Evolutionary conservation across 2,888 invertebrate genomes (phyloP), one percentile per base, ranked within the genome.

Genomic region (Hirtodrosophila duncani): DNA sequence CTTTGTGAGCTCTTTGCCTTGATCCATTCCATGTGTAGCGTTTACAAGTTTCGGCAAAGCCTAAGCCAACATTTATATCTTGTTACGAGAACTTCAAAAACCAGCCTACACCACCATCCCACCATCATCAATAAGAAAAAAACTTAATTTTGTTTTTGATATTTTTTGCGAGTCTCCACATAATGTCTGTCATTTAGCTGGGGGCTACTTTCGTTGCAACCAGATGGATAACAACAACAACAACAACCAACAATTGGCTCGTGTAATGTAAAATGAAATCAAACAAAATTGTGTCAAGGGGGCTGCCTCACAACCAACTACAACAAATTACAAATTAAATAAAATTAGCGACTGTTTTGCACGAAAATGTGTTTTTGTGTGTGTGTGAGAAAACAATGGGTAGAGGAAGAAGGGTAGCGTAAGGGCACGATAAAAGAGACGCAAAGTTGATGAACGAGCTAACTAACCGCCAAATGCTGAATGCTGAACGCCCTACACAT

Each of bases 261-360:
- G 63, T 77, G 66, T 72, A 68, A 72, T 68, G 58, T 66, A 37
- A 31, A 71, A 45, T 48, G 60, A 62, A 65, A 44, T 44, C 56
- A 59, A 50, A 44, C 51, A 46, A 69, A 82, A 82, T 80, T 80
- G 82, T 82, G 83, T 82, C 82, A 82, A 82, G 82, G 82, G 71
- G 80, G 44, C 48, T 58, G 59, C 58, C 58, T 65, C 65, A 56
- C 62, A 67, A 60, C 62, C 51, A 55, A 44, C 51, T 58, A 27
- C 29, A 42, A 36, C 21, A 27, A 29, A 45, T 26, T 55, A 46
- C 55, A 78, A 75, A 71, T 75, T 74, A 78, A 74, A 78, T 74
- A 45, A 75, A 75, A 78, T 78, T 75, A 74, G 71, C 68, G 70
- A 66, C 58, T 55, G 53, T 63, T 72, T 77, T 72, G 72, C 72